Base-by-base conservation (phyloP, 2,797 vertebrate genomes). In the Hafferia zeledoni region DNA sequence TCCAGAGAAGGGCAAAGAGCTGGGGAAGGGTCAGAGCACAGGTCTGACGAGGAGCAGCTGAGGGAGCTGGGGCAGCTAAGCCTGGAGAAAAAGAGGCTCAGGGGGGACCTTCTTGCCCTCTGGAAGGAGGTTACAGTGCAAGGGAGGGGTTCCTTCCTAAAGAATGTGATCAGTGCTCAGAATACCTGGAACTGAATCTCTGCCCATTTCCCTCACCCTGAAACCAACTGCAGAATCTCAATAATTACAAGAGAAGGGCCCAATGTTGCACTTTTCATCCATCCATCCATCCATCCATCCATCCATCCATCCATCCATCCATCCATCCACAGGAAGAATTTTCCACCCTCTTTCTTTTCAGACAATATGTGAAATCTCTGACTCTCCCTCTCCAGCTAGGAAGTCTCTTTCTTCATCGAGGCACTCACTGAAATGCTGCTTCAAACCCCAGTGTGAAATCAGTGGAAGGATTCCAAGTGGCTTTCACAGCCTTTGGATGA, bases 391-490 rank as follows among this genome's bases (percentile, higher is more conserved):
- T 83, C 35, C 74, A 93, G 85, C 37, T 47, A 77, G 49, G 59
- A 94, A 83, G 17, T 28, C 22, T 90, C 65, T 72, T 65, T 85
- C 27, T 18, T 87, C 76, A 52, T 3, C 60, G 65, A 91, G 20
- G 33, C 65, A 75, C 23, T 83, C 76, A 52, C 22, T 70, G 59
- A 78, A 94, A 89, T 11, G 37, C 50, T 67, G 19, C 67, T 93
- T 83, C 33, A 60, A 86, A 64, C 44, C 56, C 72, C 47, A 53
- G 9, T 76, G 83, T 76, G 83, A 69, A 81, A 71, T 37, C 82
- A 78, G n/a, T 81, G 85, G 67, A 81, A 88, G 77, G 52, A 35
- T 41, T 91, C 70, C 91, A 88, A 47, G 33, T 67, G 91, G 67
- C 80, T 93, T 93, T 59, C 56, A 68, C 0, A 2, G 70, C 18